Evolutionary conservation across 2,797 vertebrate species (phyloP).

Genomic region (Neosilurus mollespiculum): DNA sequence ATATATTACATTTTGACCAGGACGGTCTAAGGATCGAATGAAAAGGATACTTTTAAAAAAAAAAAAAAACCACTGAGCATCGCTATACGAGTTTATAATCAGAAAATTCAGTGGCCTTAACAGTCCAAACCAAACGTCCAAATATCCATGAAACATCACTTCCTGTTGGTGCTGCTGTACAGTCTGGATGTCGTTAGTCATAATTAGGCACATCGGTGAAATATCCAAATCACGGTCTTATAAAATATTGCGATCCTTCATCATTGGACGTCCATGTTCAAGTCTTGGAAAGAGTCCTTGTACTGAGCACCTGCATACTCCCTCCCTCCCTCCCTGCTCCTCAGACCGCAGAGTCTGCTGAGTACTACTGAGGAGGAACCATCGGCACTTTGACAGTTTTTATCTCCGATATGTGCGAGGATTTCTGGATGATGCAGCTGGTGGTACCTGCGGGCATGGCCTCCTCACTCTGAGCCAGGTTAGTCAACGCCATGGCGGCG

Average conservation of each 20-base stretch:
- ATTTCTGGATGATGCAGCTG: slow-evolving; percentile 99
- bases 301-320: background rate
- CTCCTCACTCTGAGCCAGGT: slow-evolving; percentile 94
- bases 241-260: slow-evolving; percentile 20
- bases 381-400: slow-evolving; percentile 97
- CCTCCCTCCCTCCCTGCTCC: no score
- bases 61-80: slow-evolving; percentile 30
- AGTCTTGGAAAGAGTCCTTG: slow-evolving; percentile 30
- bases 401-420: slow-evolving; percentile 98
- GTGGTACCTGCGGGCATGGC: slow-evolving; percentile 81
- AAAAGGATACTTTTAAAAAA: slow-evolving; percentile 16
- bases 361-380: slow-evolving; percentile 72
- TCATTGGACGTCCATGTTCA: background rate
- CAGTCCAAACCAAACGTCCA: slow-evolving; percentile 12
- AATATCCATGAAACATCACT: background rate
- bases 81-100: background rate
- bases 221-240: slow-evolving; percentile 37
- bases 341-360: background rate
- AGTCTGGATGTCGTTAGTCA: slow-evolving; percentile 21
- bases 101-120: slow-evolving; percentile 30
- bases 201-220: slow-evolving; percentile 50
- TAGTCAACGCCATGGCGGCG: slow-evolving; percentile 97
- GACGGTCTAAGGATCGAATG: slow-evolving; percentile 23
- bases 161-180: slow-evolving; percentile 19
- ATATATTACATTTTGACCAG: slow-evolving; percentile 58